Base-by-base conservation (phyloP, 2,888 invertebrate genomes). In the Ectobius pallidus region DNA sequence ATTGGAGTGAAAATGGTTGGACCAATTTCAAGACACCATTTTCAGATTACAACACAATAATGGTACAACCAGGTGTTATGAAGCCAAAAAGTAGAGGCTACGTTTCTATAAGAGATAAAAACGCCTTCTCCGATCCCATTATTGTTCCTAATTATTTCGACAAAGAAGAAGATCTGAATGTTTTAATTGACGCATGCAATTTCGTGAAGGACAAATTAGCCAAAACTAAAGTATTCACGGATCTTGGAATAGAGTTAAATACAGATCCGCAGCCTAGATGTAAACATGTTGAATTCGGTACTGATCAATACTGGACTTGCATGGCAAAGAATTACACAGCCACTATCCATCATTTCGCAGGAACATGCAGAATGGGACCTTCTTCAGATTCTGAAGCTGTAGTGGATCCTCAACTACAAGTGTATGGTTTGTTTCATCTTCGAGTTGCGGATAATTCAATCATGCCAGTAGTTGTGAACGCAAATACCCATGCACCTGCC, bases 331-430 rank as follows among this genome's bases (percentile, higher is more conserved):
- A 63, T 2, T 16, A 22, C 22, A 46, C 46, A n/a, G 0, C 2
- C 11, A 49, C 68, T 0, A n/a, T 32, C 1, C 18, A 68, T 11
- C 68, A 68, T 49, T 46, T 49, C 30, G 27, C n/a, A 18, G 68
- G 68, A 0, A 68, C 68, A 3, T 68, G 68, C 22, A 46, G 34
- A n/a, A 68, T 68, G 68, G 68, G 68, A 32, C 62, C 62, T 11
- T 14, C 16, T n/a, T 20, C n/a, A n/a, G 52, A 52, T 18, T 14
- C 52, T 18, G 7, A 0, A 52, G 20, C 52, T 22, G 52, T 52
- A 25, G 4, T 52, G 6, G 52, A 52, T 18, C 1, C 52, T 2
- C 20, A 52, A 14, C 16, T 52, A 11, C n/a, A 14, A 14, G 52
- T 52, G 3, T 25, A 18, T 25, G 52, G 25, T 4, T 14, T 22